Conservation (phyloP, 2,888 invertebrate genomes). For the Tetragonisca angustula region DNA sequence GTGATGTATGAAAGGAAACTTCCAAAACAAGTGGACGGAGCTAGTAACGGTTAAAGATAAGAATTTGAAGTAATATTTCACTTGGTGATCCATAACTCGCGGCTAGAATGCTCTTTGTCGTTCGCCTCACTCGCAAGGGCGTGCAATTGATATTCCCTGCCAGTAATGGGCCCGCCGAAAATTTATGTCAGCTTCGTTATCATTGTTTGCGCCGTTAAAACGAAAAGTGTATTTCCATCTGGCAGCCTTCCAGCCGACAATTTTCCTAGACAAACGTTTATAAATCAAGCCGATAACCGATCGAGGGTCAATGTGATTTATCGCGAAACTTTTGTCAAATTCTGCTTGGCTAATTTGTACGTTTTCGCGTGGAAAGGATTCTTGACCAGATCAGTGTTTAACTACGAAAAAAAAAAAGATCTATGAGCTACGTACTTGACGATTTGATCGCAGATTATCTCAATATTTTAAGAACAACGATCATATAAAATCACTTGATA, state of each 20-base stretch:
- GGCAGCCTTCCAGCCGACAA: background rate
- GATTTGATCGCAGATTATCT: no score
- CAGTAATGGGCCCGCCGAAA: slow-evolving; percentile 5
- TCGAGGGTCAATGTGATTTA: background rate
- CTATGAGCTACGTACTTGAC: no score
- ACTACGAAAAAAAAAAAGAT: no score
- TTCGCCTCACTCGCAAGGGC: background rate
- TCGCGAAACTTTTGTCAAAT: background rate
- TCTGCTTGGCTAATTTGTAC: background rate
- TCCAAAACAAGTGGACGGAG: background rate
- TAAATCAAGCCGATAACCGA: slow-evolving; percentile 25
- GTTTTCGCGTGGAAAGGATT: no score
- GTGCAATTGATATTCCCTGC: slow-evolving; percentile 31
- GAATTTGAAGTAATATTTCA: background rate
- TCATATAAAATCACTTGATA: no score
- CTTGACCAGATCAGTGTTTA: no score
- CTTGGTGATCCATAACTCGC: background rate
- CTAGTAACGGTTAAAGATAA: slow-evolving; percentile 4
- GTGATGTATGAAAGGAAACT: background rate
- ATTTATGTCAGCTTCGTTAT: slow-evolving; percentile 30
- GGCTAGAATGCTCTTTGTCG: background rate
- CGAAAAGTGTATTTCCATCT: slow-evolving; percentile 37
- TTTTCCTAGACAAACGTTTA: slow-evolving; percentile 21
- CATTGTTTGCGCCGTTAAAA: slow-evolving; percentile 42
- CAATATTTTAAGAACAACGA: no score